Evolutionary conservation across 2,113 vertebrate genomes (phyloP).

Genomic region (Phycodurus eques): DNA sequence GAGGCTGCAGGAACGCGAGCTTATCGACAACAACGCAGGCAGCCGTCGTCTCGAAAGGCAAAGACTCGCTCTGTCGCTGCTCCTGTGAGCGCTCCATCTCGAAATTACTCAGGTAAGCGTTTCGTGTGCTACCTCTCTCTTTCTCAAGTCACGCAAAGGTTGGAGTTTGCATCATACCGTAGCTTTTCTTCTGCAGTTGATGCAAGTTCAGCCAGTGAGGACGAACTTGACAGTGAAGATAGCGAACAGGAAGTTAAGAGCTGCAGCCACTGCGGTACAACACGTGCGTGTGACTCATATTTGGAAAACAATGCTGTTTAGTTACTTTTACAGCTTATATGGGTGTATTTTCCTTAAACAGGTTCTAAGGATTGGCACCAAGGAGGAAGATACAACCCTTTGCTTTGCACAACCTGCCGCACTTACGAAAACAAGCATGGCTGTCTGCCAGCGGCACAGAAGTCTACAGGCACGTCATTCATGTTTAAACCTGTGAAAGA

Average conservation of each 20-base stretch:
- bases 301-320: neutral
- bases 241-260: slow-evolving; percentile 96
- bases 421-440: slow-evolving; percentile 95
- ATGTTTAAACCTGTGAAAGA: slow-evolving; percentile 99
- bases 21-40: slow-evolving; percentile 89
- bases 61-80: slow-evolving; percentile 92
- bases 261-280: slow-evolving; percentile 94
- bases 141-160: neutral
- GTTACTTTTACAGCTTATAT: neutral
- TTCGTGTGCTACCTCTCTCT: neutral
- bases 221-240: slow-evolving; percentile 98
- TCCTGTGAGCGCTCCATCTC: slow-evolving; percentile 84
- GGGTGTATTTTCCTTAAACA: slow-evolving; percentile 43
- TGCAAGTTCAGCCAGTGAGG: slow-evolving; percentile 94
- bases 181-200: slow-evolving; percentile 78
- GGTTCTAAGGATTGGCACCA: slow-evolving; percentile 98
- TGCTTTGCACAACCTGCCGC: slow-evolving; percentile 88
- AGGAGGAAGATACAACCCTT: slow-evolving; percentile 85
- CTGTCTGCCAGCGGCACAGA: slow-evolving; percentile 87
- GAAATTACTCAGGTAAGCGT: slow-evolving; percentile 86
- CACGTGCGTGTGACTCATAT: slow-evolving; percentile 75
- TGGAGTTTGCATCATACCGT: neutral
- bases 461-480: slow-evolving; percentile 87
- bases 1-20: slow-evolving; percentile 93
- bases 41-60: slow-evolving; percentile 93